Conservation (phyloP, 2,888 invertebrate species). For the Patella caerulea region DNA sequence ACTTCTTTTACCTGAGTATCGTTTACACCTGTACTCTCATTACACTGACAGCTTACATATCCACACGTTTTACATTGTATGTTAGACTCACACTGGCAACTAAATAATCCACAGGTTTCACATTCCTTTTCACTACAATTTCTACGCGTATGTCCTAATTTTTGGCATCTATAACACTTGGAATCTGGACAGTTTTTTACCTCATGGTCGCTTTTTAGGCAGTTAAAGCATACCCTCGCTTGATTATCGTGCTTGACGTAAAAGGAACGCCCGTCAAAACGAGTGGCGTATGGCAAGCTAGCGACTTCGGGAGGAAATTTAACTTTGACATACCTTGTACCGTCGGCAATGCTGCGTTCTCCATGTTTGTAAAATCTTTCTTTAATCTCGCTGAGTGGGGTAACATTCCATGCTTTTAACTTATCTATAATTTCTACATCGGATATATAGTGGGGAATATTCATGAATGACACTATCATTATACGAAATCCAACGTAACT, state of each 20-base stretch:
- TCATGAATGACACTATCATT: neutral
- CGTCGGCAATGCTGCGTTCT: neutral
- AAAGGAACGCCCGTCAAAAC: neutral
- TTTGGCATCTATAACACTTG: neutral
- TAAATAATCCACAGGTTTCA: neutral
- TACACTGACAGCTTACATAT: no score
- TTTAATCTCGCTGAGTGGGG: neutral
- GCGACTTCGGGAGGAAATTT: neutral
- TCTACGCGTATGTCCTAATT: neutral
- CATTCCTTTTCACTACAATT: neutral
- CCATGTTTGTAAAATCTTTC: neutral
- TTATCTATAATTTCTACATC: neutral
- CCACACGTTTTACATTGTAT: neutral
- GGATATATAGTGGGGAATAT: neutral
- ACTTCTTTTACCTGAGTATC: no score
- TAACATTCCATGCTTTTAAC: neutral
- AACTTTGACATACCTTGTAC: neutral
- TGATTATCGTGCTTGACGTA: neutral
- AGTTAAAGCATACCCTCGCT: neutral
- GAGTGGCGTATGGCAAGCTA: neutral
- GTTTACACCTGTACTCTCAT: no score
- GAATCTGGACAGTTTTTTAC: neutral
- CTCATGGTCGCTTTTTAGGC: neutral
- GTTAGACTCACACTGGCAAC: neutral
- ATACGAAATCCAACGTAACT: neutral